Percentiles rank a stretch among this genome's conserved stretches.
These are phyloP conservation scores for Thunnus maccoyii DNA, from an alignment of 2,113 vertebrate genomes.

Conservation along the genomic window DNA sequence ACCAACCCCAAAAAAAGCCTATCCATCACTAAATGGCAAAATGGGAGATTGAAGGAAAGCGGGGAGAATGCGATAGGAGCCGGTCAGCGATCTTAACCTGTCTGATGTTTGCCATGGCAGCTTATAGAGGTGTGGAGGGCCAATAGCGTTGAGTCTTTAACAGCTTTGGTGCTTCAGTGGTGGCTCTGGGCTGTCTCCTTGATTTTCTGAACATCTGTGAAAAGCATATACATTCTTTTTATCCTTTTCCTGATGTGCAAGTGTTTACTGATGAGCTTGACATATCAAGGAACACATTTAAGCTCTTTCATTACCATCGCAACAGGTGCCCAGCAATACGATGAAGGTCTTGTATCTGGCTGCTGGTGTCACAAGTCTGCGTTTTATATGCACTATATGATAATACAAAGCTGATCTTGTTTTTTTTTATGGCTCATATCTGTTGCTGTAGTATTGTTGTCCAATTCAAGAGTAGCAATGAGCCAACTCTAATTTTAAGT, in stretches of 20 bases:
- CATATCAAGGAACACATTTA: constrained; percentile 51
- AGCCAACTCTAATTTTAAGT: background rate
- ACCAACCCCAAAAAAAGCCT: constrained; percentile 88
- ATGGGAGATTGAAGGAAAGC: constrained; percentile 91
- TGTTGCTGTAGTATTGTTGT: background rate
- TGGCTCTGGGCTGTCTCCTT: constrained; percentile 87
- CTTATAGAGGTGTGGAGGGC: constrained; percentile 81
- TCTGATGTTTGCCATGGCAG: constrained; percentile 92
- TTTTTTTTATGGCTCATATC: background rate
- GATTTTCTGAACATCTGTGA: constrained; percentile 90
- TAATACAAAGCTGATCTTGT: background rate
- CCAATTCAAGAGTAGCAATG: background rate
- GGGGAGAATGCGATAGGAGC: constrained; percentile 95
- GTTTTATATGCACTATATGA: background rate
- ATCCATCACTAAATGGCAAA: constrained; percentile 83
- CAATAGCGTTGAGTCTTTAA: constrained; percentile 88
- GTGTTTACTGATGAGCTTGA: constrained; percentile 63
- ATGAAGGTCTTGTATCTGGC: background rate
- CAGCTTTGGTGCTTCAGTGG: constrained; percentile 87
- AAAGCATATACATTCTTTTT: constrained; percentile 84
- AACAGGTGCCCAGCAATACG: constrained; percentile 48
- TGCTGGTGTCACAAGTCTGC: background rate
- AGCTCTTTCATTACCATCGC: constrained; percentile 22
- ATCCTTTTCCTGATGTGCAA: constrained; percentile 46
- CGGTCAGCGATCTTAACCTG: constrained; percentile 92